Evolutionary conservation across 2,797 vertebrate species (phyloP), one percentile per base, ranked within the genome.

Genomic region (Lagorchestes hirsutus): DNA sequence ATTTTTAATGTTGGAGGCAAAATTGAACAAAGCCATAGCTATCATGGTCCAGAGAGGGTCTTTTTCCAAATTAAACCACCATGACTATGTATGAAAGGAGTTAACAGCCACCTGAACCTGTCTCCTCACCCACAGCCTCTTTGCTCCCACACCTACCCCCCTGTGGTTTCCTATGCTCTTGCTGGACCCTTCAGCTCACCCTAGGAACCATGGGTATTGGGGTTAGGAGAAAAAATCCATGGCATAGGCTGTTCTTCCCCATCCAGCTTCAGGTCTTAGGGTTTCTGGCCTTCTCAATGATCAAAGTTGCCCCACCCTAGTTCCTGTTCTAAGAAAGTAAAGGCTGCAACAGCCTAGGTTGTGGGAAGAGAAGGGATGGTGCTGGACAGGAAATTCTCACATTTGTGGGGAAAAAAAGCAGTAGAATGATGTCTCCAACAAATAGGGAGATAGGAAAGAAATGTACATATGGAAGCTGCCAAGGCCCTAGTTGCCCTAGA

Each of bases 301-400:
- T 46, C 54, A 92, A 55, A 62, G 92, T 91, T 67, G 93, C 57
- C 54, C 92, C 94, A 93, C 93, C 94, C 94, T 55, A 96, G 93
- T 96, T 98, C 98, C 98, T 97, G 96, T 97, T 94, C 90, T 93
- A 92, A 56, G 90, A 93, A 4, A 46, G 9, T 0, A 3, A 91
- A 34, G 82, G 62, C 16, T 11, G 54, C 29, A 52, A 95, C 93
- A 34, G 55, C 1, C 16, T 31, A 18, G 96, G 5, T 31, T 9
- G 87, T 55, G 0, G 46, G 2, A 6, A 4, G 13, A 52, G 55
- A 8, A 82, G 22, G 59, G 22, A 22, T 2, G 13, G 59, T 5
- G 22, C 50, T 0, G 12, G 2, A 52, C 91, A 28, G 52, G 52
- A 52, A 52, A 52, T 52, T 52, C 52, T 52, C 52, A 52, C 52